Conservation (phyloP, 2,888 invertebrate species). For the Seira sanloemensis region DNA sequence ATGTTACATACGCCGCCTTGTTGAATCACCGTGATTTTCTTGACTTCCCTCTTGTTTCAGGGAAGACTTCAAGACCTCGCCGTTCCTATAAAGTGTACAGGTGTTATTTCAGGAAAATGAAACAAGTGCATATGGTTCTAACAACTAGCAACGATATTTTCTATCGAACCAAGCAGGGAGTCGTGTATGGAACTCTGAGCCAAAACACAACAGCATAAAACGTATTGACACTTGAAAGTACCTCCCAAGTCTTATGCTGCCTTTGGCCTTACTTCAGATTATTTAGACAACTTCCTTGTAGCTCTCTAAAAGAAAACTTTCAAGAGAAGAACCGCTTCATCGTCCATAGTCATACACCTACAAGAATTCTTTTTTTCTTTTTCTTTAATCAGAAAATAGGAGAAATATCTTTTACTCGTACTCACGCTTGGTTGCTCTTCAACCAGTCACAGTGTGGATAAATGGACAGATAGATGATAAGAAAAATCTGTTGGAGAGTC, state of each 20-base stretch:
- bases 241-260: background rate
- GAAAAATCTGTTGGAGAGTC: background rate
- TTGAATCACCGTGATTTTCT: background rate
- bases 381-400: background rate
- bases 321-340: background rate
- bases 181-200: too few species aligned
- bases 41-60: too few species aligned
- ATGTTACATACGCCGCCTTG: background rate
- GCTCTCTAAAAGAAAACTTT: background rate
- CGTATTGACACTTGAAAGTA: background rate
- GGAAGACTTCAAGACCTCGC: too few species aligned
- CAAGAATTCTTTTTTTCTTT: background rate
- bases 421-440: background rate
- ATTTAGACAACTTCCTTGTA: background rate
- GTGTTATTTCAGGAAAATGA: background rate
- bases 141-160: too few species aligned
- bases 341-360: background rate
- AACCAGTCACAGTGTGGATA: background rate
- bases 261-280: background rate
- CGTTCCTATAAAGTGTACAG: background rate
- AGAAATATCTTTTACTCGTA: background rate
- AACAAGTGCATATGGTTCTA: background rate
- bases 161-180: too few species aligned
- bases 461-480: background rate
- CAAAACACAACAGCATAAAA: background rate